Conservation (phyloP, 2,888 invertebrate genomes). For the Philopedon plagiatum region DNA sequence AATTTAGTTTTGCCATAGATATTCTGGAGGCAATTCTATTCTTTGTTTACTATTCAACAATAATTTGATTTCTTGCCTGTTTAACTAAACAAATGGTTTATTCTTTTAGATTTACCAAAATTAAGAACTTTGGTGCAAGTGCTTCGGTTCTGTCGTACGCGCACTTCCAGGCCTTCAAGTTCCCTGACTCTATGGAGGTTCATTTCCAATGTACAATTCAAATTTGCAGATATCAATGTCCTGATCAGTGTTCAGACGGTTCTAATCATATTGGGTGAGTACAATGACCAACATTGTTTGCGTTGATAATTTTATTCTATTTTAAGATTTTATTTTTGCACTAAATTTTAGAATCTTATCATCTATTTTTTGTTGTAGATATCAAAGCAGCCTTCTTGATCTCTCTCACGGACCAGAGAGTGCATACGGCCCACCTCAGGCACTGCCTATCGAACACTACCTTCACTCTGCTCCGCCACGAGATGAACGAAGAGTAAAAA, state of each 20-base stretch:
- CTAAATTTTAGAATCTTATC: background rate
- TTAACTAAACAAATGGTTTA: background rate
- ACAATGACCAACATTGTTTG: slow-evolving; percentile 44
- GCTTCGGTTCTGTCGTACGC: slow-evolving; percentile 94
- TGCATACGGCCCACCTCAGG: slow-evolving; percentile 79
- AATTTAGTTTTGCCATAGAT: too few species aligned
- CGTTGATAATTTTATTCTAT: too few species aligned
- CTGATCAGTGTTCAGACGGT: slow-evolving; percentile 84
- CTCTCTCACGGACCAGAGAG: slow-evolving; percentile 64
- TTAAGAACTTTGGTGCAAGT: slow-evolving; percentile 94
- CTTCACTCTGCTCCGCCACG: slow-evolving; percentile 79
- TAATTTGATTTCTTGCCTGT: too few species aligned
- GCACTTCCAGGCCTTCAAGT: slow-evolving; percentile 96
- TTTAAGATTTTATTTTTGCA: too few species aligned
- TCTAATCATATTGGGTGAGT: slow-evolving; percentile 57
- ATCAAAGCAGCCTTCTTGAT: slow-evolving; percentile 38
- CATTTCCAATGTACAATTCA: slow-evolving; percentile 97
- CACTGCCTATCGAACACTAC: slow-evolving; percentile 76
- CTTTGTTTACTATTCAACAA: too few species aligned
- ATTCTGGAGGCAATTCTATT: too few species aligned
- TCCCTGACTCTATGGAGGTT: slow-evolving; percentile 96
- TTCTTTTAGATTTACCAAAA: slow-evolving; percentile 81
- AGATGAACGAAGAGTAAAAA: slow-evolving; percentile 80
- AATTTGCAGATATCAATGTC: slow-evolving; percentile 93
- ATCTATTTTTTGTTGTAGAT: slow-evolving; percentile 25